Base-by-base conservation (phyloP, 2,888 invertebrate species). In the Schizotus pectinicornis region DNA sequence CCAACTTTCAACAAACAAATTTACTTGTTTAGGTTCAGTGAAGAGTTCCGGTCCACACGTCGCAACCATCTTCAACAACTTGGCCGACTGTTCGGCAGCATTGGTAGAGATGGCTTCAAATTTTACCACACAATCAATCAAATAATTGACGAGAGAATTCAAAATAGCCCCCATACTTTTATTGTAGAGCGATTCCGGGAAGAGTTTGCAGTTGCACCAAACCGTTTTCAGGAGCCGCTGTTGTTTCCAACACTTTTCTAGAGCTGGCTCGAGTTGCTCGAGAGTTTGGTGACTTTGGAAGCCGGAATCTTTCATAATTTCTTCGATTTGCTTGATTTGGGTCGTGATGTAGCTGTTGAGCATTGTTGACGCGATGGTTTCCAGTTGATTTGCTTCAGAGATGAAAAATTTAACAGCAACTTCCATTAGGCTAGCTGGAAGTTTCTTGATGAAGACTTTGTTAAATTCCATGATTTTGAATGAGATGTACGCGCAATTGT, bases 401-500 rank as follows among this genome's bases (percentile, higher is more conserved):
- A 85, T 81, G 70, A 92, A 89, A 11, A 6, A 31, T 3, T 42
- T 36, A 1, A 13, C 1, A 7, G 9, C 11, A 3, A 46, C 9
- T 11, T 48, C 38, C n/a, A n/a, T n/a, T 8, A 56, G 7, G 8
- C 31, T 8, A 0, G 41, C 11, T 5, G 52, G 52, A 6, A 53
- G 14, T 45, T 53, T 48, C 2, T 34, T 35, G n/a, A 48, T 22
- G 12, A 53, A 38, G 7, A 22, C 41, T 9, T 43, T 32, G 5
- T 87, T 88, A 69, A 91, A 81, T 0, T 85, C 85, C 52, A 85
- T 82, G 53, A 91, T 80, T 69, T 88, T 85, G 79, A 94, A 90
- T 0, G 91, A 87, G 7, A 97, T 81, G 74, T 88, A 96, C 87
- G 92, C 88, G 76, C 95, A 95, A 79, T 97, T 96, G 81, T 97